Evolutionary conservation across 2,888 invertebrate genomes (phyloP).

Genomic region (Ochlodes sylvanus): DNA sequence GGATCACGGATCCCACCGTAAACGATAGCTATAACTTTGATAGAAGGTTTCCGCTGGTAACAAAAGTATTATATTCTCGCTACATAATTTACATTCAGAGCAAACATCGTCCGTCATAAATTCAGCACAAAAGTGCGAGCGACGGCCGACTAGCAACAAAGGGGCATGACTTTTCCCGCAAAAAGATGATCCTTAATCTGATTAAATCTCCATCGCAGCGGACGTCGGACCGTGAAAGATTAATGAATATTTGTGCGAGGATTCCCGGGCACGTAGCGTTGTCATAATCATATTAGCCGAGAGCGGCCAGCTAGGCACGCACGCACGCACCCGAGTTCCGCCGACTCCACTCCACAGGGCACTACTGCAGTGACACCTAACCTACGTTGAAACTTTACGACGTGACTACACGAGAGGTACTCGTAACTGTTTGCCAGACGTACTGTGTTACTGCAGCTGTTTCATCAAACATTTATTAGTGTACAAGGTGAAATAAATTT

Average conservation of each 20-base stretch:
- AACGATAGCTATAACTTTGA: conserved; percentile 20
- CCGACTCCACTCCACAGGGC: conserved; percentile 39
- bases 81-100: conserved; percentile 78
- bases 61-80: conserved; percentile 35
- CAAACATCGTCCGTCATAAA: conserved; percentile 79
- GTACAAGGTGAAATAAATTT: too few species aligned
- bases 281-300: conserved; percentile 84
- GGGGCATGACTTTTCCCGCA: conserved; percentile 82
- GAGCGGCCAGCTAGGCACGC: conserved; percentile 76
- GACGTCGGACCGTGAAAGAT: conserved; percentile 85
- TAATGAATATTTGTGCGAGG: conserved; percentile 85
- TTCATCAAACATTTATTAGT: neutral
- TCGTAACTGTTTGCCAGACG: conserved; percentile 50
- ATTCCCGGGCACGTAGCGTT: conserved; percentile 83
- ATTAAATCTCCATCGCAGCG: conserved; percentile 85
- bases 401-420: conserved; percentile 49
- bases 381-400: conserved; percentile 56
- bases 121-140: conserved; percentile 81
- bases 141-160: conserved; percentile 81
- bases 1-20: neutral
- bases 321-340: conserved; percentile 52
- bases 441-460: conserved; percentile 55
- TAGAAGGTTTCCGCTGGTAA: conserved; percentile 6
- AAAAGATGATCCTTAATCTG: conserved; percentile 86
- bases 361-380: conserved; percentile 55